Percentiles rank a stretch among this genome's conserved stretches.
These are phyloP conservation scores for Addax nasomaculatus DNA, from an alignment of 2,113 vertebrate genomes.

Conservation along the genomic window DNA sequence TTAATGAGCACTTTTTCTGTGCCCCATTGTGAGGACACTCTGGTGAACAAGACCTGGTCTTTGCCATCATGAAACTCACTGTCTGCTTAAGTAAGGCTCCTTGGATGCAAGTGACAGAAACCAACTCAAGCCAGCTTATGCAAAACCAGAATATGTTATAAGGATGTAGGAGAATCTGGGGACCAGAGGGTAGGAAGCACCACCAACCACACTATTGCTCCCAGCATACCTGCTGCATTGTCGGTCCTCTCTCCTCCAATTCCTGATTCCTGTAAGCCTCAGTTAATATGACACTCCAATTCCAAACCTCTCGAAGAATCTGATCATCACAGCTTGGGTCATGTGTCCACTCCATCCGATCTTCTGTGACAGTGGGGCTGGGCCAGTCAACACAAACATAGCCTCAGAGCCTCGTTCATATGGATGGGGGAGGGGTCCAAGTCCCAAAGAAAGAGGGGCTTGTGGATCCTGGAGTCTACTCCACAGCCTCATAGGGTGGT, in stretches of 20 bases:
- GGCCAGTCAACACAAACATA: neutral
- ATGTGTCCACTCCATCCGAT: neutral
- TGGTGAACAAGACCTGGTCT: neutral
- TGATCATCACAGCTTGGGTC: neutral
- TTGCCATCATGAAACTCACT: neutral
- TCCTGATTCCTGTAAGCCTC: neutral
- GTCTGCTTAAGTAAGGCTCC: neutral
- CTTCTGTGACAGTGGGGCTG: too few relatives aligned
- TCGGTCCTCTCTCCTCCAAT: too few relatives aligned
- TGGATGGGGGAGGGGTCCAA: neutral
- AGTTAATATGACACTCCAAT: neutral
- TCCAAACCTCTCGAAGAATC: neutral
- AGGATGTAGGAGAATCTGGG: neutral
- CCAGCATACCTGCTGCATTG: neutral
- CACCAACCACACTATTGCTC: neutral
- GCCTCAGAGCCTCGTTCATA: neutral
- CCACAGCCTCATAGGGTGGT: neutral
- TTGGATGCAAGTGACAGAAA: neutral
- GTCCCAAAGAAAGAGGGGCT: neutral
- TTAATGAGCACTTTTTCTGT: neutral
- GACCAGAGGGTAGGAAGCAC: neutral
- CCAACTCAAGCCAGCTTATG: neutral
- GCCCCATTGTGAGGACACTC: neutral
- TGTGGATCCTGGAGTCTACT: neutral
- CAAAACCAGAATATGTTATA: neutral